Base-by-base conservation (phyloP, 2,113 vertebrate species). In the Channa maculata region DNA sequence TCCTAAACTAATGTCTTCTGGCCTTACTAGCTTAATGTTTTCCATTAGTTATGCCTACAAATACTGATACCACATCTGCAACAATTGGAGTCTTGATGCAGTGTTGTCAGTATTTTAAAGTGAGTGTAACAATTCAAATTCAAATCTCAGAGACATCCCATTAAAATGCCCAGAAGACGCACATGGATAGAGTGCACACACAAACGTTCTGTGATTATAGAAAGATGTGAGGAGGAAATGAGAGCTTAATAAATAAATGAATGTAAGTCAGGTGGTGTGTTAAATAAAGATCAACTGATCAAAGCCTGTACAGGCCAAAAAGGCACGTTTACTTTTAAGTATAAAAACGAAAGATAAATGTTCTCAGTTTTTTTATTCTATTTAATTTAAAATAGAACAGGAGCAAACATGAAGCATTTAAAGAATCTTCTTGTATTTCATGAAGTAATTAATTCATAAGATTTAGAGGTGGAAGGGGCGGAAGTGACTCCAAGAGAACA, bases 201-300 rank as follows among this genome's bases (percentile, higher is more conserved):
- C 11, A 51, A 57, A 8, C 53, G 70, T 63, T 55, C 59, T 8
- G 73, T 51, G 34, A 14, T 57, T 71, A 59, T 63, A 34, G 53
- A 85, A 63, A 76, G 61, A 82, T 59, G 41, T 60, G 59, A 65
- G 57, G 50, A 75, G 65, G 62, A 89, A 77, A 76, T 41, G 51
- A 79, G 52, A 52, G 65, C 70, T 49, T 53, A 62, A 67, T 65
- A 61, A 80, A 80, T 52, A 53, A 80, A 68, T 75, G n/a, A 24
- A 24, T 24, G 24, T 24, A 24, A 24, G 24, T 24, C 24, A 24
- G 24, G 24, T 33, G 46, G 55, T 64, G 48, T 3, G 24, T 43
- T 43, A 62, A 73, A 84, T 86, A 70, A 53, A 67, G 44, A 77
- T 76, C 58, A n/a, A 37, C 65, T 68, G 61, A 69, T 75, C 39